Conservation (phyloP, 2,797 vertebrate genomes). For the Natrix natrix region DNA sequence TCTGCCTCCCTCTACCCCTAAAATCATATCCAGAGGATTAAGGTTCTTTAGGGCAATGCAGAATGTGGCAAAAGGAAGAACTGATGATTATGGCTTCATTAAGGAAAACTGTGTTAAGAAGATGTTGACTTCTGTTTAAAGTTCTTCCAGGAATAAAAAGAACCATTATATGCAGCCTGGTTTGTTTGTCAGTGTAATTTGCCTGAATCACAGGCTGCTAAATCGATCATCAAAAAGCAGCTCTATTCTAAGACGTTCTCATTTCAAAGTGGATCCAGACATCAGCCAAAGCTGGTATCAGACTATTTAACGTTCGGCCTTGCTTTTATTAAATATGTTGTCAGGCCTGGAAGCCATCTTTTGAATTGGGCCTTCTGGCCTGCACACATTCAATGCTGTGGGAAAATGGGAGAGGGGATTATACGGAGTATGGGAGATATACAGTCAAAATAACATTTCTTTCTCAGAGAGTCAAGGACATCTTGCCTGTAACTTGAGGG, state of each 20-base stretch:
- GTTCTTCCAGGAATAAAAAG: background rate
- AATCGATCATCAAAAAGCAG: background rate
- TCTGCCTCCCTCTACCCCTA: background rate
- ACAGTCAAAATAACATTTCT: too few species aligned
- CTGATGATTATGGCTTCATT: background rate
- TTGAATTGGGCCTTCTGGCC: too few species aligned
- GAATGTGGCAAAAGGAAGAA: background rate
- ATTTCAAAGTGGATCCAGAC: background rate
- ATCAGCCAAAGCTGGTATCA: background rate
- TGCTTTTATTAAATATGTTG: background rate
- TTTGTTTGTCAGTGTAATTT: background rate
- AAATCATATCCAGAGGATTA: background rate
- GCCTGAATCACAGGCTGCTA: background rate
- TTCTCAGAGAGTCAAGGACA: too few species aligned
- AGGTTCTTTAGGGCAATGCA: too few species aligned
- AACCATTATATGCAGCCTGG: background rate
- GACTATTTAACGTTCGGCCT: background rate
- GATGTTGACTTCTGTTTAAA: background rate
- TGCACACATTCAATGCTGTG: too few species aligned
- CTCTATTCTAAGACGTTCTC: background rate
- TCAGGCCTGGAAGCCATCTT: too few species aligned
- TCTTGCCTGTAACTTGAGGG: too few species aligned
- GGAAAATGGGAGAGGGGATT: too few species aligned
- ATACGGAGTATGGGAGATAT: too few species aligned
- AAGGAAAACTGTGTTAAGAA: background rate